These are phyloP conservation scores for Sylvietta virens DNA, from an alignment of 2,113 vertebrate genomes.

Conservation along the genomic window DNA sequence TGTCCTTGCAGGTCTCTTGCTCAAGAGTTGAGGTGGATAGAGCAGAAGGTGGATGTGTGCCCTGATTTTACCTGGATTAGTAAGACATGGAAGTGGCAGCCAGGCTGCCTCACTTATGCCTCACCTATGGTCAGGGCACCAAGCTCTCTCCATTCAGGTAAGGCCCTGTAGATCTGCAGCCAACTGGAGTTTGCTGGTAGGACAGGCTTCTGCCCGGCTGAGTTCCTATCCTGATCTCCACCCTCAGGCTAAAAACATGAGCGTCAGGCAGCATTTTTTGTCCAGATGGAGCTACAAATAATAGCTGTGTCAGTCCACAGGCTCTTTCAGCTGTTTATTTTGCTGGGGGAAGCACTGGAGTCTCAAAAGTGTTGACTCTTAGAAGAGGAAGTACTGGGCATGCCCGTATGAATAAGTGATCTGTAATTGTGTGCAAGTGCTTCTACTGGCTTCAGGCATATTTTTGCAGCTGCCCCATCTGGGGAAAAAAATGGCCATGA, in stretches of 20 bases:
- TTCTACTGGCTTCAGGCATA: background rate
- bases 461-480: slow-evolving; percentile 41
- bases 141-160: too few relatives aligned
- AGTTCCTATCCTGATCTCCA: background rate
- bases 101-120: background rate
- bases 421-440: background rate
- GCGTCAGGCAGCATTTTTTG: background rate
- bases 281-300: background rate
- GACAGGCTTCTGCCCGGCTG: background rate
- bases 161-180: background rate
- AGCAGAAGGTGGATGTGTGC: background rate
- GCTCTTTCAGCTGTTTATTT: background rate
- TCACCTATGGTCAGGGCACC: background rate
- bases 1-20: background rate
- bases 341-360: background rate
- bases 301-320: background rate
- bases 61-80: background rate
- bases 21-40: background rate
- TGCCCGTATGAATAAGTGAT: background rate
- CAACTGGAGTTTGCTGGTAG: background rate
- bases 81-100: background rate
- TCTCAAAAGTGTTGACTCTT: background rate
- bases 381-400: background rate
- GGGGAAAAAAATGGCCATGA: background rate
- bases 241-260: background rate